phyloP scores from a whole-genome alignment of 2,797 vertebrate species.

The Octomys mimax region DNA sequence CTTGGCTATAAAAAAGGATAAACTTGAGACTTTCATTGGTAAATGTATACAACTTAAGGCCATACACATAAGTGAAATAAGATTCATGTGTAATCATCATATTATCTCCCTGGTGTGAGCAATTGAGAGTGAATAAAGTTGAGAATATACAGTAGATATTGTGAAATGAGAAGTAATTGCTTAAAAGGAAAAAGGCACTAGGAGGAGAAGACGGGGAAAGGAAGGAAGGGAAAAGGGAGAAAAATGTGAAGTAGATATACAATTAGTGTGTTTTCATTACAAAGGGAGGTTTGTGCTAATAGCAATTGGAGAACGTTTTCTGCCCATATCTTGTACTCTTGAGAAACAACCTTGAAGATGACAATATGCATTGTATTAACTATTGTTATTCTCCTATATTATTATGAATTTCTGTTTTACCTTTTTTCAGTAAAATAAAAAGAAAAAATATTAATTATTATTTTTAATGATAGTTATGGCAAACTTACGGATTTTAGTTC shows the following conservation, averaged over 20 bases:
- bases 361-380: neutral
- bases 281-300: neutral
- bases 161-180: neutral
- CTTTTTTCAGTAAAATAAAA: neutral
- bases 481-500: conserved; percentile 38
- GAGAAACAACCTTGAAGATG: neutral
- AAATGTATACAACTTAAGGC: neutral
- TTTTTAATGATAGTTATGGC: conserved; percentile 1
- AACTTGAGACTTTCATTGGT: neutral
- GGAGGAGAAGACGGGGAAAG: neutral
- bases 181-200: neutral
- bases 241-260: neutral
- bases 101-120: neutral
- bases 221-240: neutral
- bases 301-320: neutral
- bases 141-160: neutral
- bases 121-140: neutral
- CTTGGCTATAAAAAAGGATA: neutral
- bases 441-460: conserved; percentile 19
- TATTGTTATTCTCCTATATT: neutral
- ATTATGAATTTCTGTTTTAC: neutral
- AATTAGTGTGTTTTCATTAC: neutral
- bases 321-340: neutral
- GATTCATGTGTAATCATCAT: neutral
- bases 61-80: neutral